Evolutionary conservation across 2,113 vertebrate species (phyloP).

Genomic region (Gracilinanus agilis): DNA sequence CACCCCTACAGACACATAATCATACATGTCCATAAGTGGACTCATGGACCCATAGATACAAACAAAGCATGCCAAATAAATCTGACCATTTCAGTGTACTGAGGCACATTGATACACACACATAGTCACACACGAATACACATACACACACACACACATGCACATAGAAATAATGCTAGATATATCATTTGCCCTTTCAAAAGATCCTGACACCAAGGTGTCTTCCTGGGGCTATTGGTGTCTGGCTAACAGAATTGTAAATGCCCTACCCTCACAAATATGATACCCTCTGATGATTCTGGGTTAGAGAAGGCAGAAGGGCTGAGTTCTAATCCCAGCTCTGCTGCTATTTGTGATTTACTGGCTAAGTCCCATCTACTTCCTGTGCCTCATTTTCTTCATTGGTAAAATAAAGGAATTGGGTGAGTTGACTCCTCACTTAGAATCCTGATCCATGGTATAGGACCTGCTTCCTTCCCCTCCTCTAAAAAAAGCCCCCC

Average conservation of each 20-base stretch:
- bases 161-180: background rate
- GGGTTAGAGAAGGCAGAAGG: too few relatives aligned
- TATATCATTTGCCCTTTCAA: background rate
- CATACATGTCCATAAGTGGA: background rate
- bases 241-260: background rate
- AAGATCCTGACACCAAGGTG: background rate
- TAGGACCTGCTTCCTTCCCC: background rate
- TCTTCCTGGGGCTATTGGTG: too few relatives aligned
- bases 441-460: background rate
- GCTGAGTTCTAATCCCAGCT: background rate
- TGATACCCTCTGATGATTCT: background rate
- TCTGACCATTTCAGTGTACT: background rate
- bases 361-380: background rate
- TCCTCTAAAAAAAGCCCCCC: background rate
- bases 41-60: background rate
- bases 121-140: too few relatives aligned
- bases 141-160: background rate
- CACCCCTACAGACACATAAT: background rate
- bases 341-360: background rate
- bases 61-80: background rate
- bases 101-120: background rate
- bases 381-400: background rate
- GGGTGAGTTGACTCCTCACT: background rate
- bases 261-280: background rate
- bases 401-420: background rate